Base-by-base conservation (phyloP, 2,888 invertebrate species). In the Diogma glabrata region DNA sequence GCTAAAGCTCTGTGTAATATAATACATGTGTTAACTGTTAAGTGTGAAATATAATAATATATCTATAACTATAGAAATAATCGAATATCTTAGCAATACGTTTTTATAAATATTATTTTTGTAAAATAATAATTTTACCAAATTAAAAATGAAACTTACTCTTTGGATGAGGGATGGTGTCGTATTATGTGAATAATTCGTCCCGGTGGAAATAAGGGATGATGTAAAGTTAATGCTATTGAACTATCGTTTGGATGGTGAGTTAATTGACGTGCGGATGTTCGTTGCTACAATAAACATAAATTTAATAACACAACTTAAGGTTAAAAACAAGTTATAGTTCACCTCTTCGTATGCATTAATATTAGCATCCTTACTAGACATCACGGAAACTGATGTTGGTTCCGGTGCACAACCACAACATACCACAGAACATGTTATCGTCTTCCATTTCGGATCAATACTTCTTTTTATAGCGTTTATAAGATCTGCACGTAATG, bases 121-220 rank as follows among this genome's bases (percentile, higher is more conserved):
- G n/a, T n/a, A n/a, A n/a, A n/a, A n/a, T n/a, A n/a, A n/a, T n/a
- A n/a, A n/a, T n/a, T n/a, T n/a, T n/a, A n/a, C n/a, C n/a, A n/a
- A n/a, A n/a, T n/a, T n/a, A n/a, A n/a, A n/a, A n/a, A n/a, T n/a
- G n/a, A 49, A 52, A 80, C 84, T 80, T 72, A 87, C 87, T 83
- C 81, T 62, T 81, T 78, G 61, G 79, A 78, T 50, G 78, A 81
- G 14, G 87, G 86, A 73, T 90, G 89, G 68, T 87, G 87, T 53
- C 89, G 72, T 49, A 91, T 88, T 47, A 91, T 81, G 65, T 90
- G 90, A 54, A 91, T 85, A 59, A 90, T 88, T 61, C 80, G 77
- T 7, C 90, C 90, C 4, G 91, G 90, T 51, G 87, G 89, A 69
- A 82, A 90, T 47, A 91, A 73, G 1, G 87, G 88, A 61, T 83